Percentiles rank a stretch among this genome's conserved stretches.
Conservation (phyloP, 1,140 invertebrate species). For the Hycleus phaleratus region DNA sequence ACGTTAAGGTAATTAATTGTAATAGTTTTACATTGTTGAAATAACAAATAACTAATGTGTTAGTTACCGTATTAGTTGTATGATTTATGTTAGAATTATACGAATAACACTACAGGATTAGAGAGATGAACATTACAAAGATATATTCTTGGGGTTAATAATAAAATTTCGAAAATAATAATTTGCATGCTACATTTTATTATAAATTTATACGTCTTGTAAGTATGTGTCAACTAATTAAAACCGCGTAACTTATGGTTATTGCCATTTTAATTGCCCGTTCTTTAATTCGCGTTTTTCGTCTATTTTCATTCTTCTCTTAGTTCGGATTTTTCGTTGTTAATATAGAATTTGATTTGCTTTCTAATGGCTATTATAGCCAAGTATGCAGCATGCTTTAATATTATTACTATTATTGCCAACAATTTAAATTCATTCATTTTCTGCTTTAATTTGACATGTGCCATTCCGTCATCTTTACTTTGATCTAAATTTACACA, state of each 20-base stretch:
- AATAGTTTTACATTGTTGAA: background rate
- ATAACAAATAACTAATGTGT: too few species aligned
- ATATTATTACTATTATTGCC: too few species aligned
- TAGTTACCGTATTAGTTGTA: background rate
- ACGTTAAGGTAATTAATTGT: conserved; percentile 44
- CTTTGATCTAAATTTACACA: conserved; percentile 33
- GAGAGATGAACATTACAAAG: background rate
- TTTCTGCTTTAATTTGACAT: conserved; percentile 20
- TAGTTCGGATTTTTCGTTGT: too few species aligned
- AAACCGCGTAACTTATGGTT: too few species aligned
- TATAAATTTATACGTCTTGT: too few species aligned
- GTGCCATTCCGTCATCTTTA: background rate
- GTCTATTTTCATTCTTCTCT: too few species aligned
- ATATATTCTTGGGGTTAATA: background rate
- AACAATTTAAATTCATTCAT: conserved; percentile 5
- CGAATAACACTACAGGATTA: conserved; percentile 9
- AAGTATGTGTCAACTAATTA: too few species aligned
- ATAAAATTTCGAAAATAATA: conserved; percentile 6
- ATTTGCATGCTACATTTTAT: conserved; percentile 5
- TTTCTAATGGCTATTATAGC: too few species aligned
- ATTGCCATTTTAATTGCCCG: too few species aligned
- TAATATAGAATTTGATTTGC: too few species aligned
- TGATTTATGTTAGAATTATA: conserved; percentile 18
- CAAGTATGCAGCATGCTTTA: too few species aligned
- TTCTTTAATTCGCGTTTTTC: too few species aligned